Conservation (phyloP, 2,797 vertebrate species). For the Galagoides demidoff region DNA sequence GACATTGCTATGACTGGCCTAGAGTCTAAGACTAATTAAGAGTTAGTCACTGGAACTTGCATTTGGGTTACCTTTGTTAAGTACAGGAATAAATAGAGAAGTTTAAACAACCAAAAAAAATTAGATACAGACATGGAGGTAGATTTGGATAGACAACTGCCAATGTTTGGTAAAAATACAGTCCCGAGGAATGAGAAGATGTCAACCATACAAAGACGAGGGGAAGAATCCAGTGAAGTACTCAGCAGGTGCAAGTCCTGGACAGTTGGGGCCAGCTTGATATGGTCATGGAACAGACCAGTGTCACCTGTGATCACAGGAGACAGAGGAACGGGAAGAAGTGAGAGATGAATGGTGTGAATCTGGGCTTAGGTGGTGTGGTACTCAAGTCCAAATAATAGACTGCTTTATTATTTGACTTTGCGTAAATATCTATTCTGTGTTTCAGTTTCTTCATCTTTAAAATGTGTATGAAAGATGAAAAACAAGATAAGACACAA, state of each 20-base stretch:
- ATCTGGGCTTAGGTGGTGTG: not conserved
- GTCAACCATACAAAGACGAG: not conserved
- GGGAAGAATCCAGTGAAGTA: not conserved
- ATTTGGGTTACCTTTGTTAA: constrained; percentile 13
- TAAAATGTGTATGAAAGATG: not conserved
- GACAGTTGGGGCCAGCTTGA: not conserved
- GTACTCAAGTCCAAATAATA: not conserved
- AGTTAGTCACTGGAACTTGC: not conserved
- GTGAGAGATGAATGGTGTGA: not conserved
- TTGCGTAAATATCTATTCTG: not conserved
- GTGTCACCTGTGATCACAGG: not conserved
- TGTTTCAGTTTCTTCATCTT: not conserved
- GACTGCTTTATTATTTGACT: not conserved
- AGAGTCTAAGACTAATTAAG: not conserved
- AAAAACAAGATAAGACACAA: constrained; percentile 3
- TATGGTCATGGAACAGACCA: not conserved
- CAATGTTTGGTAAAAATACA: not conserved
- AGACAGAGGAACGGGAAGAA: not conserved
- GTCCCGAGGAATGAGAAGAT: not conserved
- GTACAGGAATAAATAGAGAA: not conserved
- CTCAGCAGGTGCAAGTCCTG: not conserved
- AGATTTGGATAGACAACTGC: not conserved
- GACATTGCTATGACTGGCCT: not conserved
- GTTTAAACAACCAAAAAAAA: not conserved
- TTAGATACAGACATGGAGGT: not conserved